Evolutionary conservation across 2,113 vertebrate species (phyloP).

Genomic region (Alosa alosa): DNA sequence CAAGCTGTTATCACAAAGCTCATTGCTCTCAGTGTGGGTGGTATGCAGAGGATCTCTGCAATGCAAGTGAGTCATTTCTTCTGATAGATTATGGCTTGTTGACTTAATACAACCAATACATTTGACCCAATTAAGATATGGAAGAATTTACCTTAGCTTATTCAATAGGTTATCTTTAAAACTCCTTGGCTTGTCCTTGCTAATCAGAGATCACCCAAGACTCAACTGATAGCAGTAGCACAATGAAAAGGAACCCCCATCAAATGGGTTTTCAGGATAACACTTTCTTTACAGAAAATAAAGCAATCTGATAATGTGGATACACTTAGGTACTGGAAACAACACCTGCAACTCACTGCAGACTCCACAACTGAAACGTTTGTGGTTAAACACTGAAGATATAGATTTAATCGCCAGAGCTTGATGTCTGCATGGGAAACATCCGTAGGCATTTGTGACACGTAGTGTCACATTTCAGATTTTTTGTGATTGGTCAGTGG

Average conservation of each 20-base stretch:
- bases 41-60: background rate
- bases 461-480: background rate
- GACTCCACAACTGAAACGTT: background rate
- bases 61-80: background rate
- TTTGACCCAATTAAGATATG: background rate
- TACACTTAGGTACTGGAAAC: background rate
- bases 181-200: background rate
- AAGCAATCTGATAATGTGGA: background rate
- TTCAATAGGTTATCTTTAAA: background rate
- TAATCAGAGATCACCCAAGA: background rate
- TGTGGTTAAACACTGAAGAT: background rate
- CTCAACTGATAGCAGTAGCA: background rate
- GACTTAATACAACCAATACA: background rate
- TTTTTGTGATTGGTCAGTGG: background rate
- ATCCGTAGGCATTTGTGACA: background rate
- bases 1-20: background rate
- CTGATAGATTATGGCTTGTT: background rate
- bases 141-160: background rate
- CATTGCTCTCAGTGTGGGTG: background rate
- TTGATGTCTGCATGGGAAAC: background rate
- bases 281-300: background rate
- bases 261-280: background rate
- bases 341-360: background rate
- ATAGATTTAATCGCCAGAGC: background rate
- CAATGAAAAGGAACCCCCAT: background rate